These are phyloP conservation scores for Eupeodes corollae DNA, from an alignment of 1,140 invertebrate genomes.

Conservation along the genomic window DNA sequence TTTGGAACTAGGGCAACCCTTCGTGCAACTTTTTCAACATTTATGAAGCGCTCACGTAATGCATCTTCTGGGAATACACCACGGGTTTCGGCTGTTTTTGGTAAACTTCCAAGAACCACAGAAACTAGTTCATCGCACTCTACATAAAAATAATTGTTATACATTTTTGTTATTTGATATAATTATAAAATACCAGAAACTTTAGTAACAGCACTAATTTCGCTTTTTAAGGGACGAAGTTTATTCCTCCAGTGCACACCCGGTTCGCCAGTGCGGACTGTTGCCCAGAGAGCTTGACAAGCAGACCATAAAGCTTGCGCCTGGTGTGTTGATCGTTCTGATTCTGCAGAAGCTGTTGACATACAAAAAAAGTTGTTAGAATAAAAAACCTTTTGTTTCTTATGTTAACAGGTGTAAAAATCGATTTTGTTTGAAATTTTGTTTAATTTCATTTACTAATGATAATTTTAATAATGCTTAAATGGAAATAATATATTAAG, in stretches of 20 bases:
- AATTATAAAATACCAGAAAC: constrained; percentile 48
- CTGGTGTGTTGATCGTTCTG: constrained; percentile 66
- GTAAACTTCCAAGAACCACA: constrained; percentile 63
- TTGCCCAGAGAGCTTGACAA: constrained; percentile 69
- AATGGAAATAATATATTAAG: too few relatives aligned
- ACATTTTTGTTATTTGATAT: constrained; percentile 1
- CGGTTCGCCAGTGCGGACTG: constrained; percentile 52
- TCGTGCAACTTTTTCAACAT: constrained; percentile 57
- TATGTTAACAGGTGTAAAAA: too few relatives aligned
- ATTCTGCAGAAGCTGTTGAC: constrained; percentile 59
- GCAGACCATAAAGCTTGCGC: constrained; percentile 86
- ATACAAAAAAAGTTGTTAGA: constrained; percentile 3
- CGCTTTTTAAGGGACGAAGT: constrained; percentile 60
- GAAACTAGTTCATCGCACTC: constrained; percentile 57
- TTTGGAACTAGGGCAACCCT: constrained; percentile 75
- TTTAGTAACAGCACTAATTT: constrained; percentile 56
- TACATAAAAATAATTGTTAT: constrained; percentile 31
- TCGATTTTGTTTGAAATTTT: too few relatives aligned
- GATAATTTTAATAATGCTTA: not conserved
- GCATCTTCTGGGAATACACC: constrained; percentile 80
- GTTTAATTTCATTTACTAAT: not conserved
- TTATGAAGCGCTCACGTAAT: constrained; percentile 71
- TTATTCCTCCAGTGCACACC: constrained; percentile 43
- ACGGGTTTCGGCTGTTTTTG: constrained; percentile 57
- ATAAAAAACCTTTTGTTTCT: too few relatives aligned